Evolutionary conservation across 37 sponge, comb jelly and placozoan species (phyloP).

Genomic region (Ianthella basta): DNA sequence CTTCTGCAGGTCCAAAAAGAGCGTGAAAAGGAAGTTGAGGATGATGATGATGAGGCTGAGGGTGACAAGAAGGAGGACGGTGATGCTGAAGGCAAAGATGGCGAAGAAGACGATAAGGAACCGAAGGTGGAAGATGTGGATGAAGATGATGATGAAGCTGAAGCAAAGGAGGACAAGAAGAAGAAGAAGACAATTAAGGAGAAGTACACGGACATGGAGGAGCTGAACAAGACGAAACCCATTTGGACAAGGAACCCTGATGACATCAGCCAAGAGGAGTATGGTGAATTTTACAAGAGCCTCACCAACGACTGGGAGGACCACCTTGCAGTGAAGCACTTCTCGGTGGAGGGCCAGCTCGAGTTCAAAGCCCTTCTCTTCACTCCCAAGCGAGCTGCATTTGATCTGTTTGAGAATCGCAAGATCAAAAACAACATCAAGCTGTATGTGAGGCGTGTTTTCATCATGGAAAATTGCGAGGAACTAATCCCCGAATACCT

Average conservation of each 20-base stretch:
- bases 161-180: conserved; percentile 67
- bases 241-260: conserved; percentile 97
- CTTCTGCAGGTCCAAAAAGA: conserved; percentile 88
- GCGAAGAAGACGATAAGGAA: conserved; percentile 40
- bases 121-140: conserved; percentile 67
- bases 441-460: conserved; percentile 97
- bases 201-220: conserved; percentile 96
- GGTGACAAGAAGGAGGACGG: conserved; percentile 62
- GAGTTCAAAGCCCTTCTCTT: conserved; percentile 97
- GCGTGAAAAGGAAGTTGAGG: conserved; percentile 92
- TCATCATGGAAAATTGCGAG: conserved; percentile 99
- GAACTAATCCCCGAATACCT: conserved; percentile 99
- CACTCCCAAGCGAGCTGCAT: conserved; percentile 95
- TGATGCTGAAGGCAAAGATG: conserved; percentile 57
- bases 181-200: conserved; percentile 94
- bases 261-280: conserved; percentile 97
- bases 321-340: conserved; percentile 98
- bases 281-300: conserved; percentile 99
- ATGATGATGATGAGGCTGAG: conserved; percentile 95
- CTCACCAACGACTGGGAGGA: conserved; percentile 99
- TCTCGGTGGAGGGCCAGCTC: conserved; percentile 99
- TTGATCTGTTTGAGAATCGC: conserved; percentile 99
- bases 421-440: conserved; percentile 99
- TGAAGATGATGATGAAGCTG: conserved; percentile 66
- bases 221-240: conserved; percentile 98